A percentile compares a stretch with the other conserved stretches of the same genome.
These are phyloP conservation scores for Platanista minor DNA, from an alignment of 2,113 vertebrate genomes.

Conservation along the genomic window DNA sequence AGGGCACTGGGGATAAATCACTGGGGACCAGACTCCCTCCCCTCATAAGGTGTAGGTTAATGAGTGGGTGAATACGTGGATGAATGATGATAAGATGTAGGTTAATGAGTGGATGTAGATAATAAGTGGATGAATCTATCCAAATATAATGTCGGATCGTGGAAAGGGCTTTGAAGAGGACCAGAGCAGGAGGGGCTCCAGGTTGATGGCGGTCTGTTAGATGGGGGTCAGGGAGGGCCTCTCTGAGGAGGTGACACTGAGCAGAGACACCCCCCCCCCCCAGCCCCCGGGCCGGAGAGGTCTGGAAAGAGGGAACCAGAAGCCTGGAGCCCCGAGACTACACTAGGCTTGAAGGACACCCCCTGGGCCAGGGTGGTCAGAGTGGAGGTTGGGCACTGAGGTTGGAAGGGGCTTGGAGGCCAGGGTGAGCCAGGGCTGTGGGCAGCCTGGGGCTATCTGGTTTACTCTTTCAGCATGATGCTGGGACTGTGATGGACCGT, in stretches of 20 bases:
- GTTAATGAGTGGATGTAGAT: not conserved
- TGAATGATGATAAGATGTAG: rapidly evolving
- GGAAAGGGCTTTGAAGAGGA: not conserved
- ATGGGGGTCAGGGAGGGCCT: not conserved
- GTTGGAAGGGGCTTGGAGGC: not conserved
- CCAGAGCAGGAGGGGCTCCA: not conserved
- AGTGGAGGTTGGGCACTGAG: too few relatives aligned
- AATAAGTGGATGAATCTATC: rapidly evolving
- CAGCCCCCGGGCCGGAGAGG: too few relatives aligned
- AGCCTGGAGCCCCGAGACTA: rapidly evolving
- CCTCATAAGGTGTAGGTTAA: rapidly evolving
- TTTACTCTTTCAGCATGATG: rapidly evolving
- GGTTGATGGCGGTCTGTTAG: not conserved
- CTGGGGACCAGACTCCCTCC: not conserved
- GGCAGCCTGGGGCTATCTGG: not conserved
- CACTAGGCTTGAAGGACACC: not conserved
- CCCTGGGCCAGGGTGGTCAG: rapidly evolving
- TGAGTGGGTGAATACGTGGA: too few relatives aligned
- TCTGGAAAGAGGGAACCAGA: not conserved
- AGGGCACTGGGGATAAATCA: not conserved
- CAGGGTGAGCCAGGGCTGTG: rapidly evolving
- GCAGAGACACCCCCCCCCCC: too few relatives aligned
- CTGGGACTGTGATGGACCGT: not conserved
- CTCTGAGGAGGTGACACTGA: not conserved
- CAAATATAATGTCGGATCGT: rapidly evolving